Conservation (phyloP, 2,888 invertebrate species). For the Clitarchus hookeri region DNA sequence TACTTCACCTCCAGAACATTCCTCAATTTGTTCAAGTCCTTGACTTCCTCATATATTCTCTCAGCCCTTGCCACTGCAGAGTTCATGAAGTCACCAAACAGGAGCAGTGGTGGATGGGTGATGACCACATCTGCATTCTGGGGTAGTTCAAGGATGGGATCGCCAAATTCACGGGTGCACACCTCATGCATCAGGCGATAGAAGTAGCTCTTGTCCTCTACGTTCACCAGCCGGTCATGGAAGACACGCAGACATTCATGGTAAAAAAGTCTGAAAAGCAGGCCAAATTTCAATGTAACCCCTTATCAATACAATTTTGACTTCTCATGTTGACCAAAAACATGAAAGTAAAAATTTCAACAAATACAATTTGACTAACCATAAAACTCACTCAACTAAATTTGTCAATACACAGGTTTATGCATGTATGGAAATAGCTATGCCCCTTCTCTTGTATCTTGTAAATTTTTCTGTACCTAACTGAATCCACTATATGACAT, state of each 20-base stretch:
- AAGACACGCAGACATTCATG: slow-evolving; percentile 92
- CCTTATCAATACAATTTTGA: too few species aligned
- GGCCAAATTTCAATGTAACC: background rate
- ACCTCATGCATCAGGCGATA: slow-evolving; percentile 70
- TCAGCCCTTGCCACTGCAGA: slow-evolving; percentile 73
- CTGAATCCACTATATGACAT: too few species aligned
- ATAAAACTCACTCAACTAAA: too few species aligned
- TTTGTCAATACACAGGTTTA: too few species aligned
- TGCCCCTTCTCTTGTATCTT: too few species aligned
- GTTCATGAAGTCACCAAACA: slow-evolving; percentile 86
- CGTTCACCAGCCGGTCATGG: slow-evolving; percentile 84
- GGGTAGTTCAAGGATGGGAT: slow-evolving; percentile 64
- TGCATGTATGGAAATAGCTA: too few species aligned
- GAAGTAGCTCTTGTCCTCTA: slow-evolving; percentile 81
- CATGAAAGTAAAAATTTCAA: too few species aligned
- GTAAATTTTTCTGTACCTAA: too few species aligned
- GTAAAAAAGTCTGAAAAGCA: slow-evolving; percentile 74
- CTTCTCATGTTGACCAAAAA: too few species aligned
- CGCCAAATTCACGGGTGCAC: slow-evolving; percentile 67
- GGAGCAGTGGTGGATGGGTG: slow-evolving; percentile 65
- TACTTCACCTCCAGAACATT: slow-evolving; percentile 66
- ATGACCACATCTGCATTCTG: slow-evolving; percentile 60
- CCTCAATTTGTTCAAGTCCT: slow-evolving; percentile 72
- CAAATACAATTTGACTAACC: too few species aligned
- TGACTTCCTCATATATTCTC: slow-evolving; percentile 81